phyloP scores from a whole-genome alignment of 2,888 invertebrate species.

The Galeruca laticollis region DNA sequence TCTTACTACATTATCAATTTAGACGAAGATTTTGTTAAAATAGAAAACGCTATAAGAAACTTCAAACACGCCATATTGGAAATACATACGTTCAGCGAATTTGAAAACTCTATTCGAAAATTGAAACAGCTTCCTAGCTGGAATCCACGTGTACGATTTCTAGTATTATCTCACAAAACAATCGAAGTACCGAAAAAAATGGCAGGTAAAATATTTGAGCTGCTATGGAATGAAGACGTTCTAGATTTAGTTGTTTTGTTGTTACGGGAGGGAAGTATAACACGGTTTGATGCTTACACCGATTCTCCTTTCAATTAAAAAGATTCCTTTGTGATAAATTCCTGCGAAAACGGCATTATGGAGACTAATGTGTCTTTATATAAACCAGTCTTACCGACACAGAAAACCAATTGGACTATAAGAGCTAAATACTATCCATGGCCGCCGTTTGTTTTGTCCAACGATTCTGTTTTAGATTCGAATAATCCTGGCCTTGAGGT shows the following conservation, averaged over 20 bases:
- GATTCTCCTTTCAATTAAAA: background rate
- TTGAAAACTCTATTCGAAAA: background rate
- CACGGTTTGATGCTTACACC: background rate
- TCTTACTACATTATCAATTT: background rate
- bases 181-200: background rate
- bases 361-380: background rate
- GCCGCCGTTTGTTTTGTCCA: background rate
- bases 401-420: background rate
- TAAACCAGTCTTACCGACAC: background rate
- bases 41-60: background rate
- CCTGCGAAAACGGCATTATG: conserved; percentile 1
- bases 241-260: background rate
- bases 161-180: background rate
- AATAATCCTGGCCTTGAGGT: background rate
- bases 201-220: background rate
- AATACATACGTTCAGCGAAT: background rate
- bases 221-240: background rate
- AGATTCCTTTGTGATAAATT: background rate
- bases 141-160: background rate
- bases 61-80: background rate
- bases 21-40: background rate
- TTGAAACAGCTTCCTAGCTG: background rate
- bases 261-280: background rate
- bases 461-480: background rate
- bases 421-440: background rate